Base-by-base conservation (phyloP, 92 coral and sea anemone species). In the Blastomussa wellsi region DNA sequence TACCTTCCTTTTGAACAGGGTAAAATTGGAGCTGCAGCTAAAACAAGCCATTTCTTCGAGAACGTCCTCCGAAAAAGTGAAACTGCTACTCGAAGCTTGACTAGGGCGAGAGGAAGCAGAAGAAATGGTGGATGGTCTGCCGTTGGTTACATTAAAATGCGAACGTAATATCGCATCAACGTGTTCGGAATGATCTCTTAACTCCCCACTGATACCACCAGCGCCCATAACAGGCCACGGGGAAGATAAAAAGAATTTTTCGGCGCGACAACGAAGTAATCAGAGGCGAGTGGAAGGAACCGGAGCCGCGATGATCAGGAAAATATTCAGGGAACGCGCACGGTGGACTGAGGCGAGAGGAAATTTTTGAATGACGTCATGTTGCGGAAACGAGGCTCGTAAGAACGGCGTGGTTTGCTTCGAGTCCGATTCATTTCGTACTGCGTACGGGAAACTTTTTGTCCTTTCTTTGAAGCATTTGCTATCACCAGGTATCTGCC, bases 141-240 rank as follows among this genome's bases (percentile, higher is more conserved):
- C 89, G 72, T 64, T 87, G 31, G 72, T 88, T 74, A 71, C 89
- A 76, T 83, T 89, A 76, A 90, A 82, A 82, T 90, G 88, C 79
- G 90, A 90, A 52, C 95, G 92, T 15, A 94, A 60, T 33, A 86
- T 81, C 24, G 95, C 67, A 7, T 90, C 94, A 28, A 94, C 92
- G 82, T 94, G 93, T 33, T 71, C 80, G 66, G 94, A 89, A 73
- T 92, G 92, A 75, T 93, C 86, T 53, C 95, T 92, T 85, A 92
- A 83, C 82, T 92, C 95, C 72, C 98, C 98, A 84, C 82, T 90
- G 72, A 94, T 76, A 73, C 98, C 98, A 69, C 98, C 98, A 86
- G 98, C 93, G 85, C 98, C 98, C 98, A 94, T 94, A 81, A 89
- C 95, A 93, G 87, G 86, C 79, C 32, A 52, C 31, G 42, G 85